These are phyloP conservation scores for Parapristionchus giblindavisi DNA, from an alignment of 2,888 invertebrate species.

Conservation along the genomic window DNA sequence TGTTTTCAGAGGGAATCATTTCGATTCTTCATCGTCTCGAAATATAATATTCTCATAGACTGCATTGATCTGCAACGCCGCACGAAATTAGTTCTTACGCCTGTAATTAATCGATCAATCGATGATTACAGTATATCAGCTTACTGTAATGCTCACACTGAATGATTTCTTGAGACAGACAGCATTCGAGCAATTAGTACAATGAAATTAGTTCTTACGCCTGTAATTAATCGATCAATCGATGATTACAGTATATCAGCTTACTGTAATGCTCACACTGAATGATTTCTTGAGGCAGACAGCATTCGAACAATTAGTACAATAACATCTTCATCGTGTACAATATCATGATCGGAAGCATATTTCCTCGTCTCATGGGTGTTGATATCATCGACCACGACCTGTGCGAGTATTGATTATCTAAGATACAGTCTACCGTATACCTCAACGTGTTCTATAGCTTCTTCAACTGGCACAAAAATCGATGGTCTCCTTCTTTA, in stretches of 20 bases:
- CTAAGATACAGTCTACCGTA: neutral
- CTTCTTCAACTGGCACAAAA: slow-evolving; percentile 11
- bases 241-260: too few species aligned
- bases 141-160: slow-evolving; percentile 23
- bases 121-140: neutral
- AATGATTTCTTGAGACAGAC: slow-evolving; percentile 13
- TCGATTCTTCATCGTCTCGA: slow-evolving; percentile 1
- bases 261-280: too few species aligned
- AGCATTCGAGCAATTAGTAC: slow-evolving; percentile 15
- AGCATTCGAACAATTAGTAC: too few species aligned
- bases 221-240: neutral
- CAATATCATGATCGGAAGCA: slow-evolving; percentile 18
- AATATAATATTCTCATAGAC: too few species aligned
- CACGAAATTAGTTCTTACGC: neutral
- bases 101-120: neutral
- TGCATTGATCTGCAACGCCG: neutral
- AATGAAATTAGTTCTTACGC: neutral
- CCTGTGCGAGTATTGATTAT: neutral
- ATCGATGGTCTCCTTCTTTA: too few species aligned
- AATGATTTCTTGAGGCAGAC: too few species aligned
- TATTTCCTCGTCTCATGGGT: slow-evolving; percentile 7
- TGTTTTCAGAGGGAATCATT: slow-evolving; percentile 2
- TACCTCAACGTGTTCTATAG: slow-evolving; percentile 13
- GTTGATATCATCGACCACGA: neutral
- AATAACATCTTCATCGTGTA: slow-evolving; percentile 18